Conservation (phyloP, 2,888 invertebrate genomes). For the Leptinotarsa haldemani region DNA sequence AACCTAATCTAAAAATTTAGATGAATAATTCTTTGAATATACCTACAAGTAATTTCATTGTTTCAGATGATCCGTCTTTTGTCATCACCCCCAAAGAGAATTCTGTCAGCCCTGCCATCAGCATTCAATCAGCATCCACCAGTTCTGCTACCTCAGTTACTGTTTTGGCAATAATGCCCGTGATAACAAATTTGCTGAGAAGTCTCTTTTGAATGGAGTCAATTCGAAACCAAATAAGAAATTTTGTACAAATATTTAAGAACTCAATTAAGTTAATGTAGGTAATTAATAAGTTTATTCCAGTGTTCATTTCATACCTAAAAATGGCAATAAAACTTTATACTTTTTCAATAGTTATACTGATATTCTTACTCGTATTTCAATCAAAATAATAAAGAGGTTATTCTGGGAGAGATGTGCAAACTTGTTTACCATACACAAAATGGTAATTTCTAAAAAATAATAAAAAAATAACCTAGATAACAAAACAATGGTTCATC, state of each 20-base stretch:
- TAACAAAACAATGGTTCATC: too few species aligned
- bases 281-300: not conserved
- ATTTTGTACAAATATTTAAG: conserved; percentile 17
- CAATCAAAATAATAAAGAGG: not conserved
- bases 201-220: not conserved
- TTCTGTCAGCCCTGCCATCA: conserved; percentile 17
- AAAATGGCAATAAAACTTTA: not conserved
- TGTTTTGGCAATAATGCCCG: not conserved
- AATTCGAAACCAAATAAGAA: conserved; percentile 1
- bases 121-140: not conserved
- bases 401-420: too few species aligned
- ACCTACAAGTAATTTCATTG: not conserved
- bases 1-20: too few species aligned
- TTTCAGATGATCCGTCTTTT: conserved; percentile 31
- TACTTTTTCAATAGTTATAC: not conserved
- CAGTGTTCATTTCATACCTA: not conserved
- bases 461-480: too few species aligned
- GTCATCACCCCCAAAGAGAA: conserved; percentile 19
- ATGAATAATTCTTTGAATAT: too few species aligned
- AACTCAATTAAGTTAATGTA: not conserved
- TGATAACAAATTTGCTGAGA: conserved; percentile 12
- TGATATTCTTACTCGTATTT: not conserved
- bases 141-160: conserved; percentile 23
- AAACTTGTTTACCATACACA: too few species aligned
- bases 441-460: too few species aligned